Base-by-base conservation (phyloP, 2,888 invertebrate genomes). In the Stegana nigrithorax region DNA sequence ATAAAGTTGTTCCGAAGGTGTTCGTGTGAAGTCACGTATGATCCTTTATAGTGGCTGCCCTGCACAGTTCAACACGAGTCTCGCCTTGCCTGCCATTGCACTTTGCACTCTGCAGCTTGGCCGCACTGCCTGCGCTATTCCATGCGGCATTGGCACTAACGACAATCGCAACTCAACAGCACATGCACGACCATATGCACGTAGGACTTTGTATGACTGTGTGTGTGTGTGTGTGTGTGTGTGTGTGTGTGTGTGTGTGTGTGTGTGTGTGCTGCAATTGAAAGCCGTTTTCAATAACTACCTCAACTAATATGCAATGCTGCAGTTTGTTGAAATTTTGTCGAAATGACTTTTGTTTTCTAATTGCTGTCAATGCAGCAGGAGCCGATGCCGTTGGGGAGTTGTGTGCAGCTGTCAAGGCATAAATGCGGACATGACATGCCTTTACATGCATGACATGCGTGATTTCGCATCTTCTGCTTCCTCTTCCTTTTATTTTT, bases 271-370 rank as follows among this genome's bases (percentile, higher is more conserved):
- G 7, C 19, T 45, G 45, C 45, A 23, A 50, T 32, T 67, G 80
- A 79, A 80, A 75, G 75, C 80, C 78, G 75, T 79, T 78, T 75
- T 79, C 75, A 79, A 73, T 79, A 75, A 75, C 80, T 75, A 74
- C 21, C 21, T 12, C 25, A 55, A 55, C 32, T 36, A 23, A 36
- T 55, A 55, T 55, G 53, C 53, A 32, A 47, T 47, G 21, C 47
- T 47, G 25, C n/a, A n/a, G 21, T 55, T 47, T 25, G 25, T 47
- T 47, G 47, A n/a, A 47, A 36, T 17, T 47, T 55, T 55, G 53
- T 55, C 27, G 53, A 55, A 55, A 55, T 55, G 53, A 55, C 53
- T 55, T 55, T 55, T 55, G 36, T 36, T 55, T 55, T 36, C 53
- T 55, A 55, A 55, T 55, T 55, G 53, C 36, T 55, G 32, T 55